Evolutionary conservation across 2,113 vertebrate genomes (phyloP).

Genomic region (Rhabdomys dilectus): DNA sequence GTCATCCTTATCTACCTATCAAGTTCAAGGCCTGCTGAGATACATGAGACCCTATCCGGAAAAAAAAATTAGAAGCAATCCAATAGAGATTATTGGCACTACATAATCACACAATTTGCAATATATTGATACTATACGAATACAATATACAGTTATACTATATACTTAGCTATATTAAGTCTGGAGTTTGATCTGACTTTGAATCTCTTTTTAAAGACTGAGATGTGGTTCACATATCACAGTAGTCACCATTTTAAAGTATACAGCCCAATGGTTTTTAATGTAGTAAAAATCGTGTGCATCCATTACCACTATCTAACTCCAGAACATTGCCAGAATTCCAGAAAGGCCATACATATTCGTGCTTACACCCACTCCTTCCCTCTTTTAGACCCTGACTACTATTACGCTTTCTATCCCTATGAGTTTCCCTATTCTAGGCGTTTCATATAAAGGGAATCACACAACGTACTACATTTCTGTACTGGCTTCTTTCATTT

Average conservation of each 20-base stretch:
- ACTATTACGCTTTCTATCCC: conserved; percentile 23
- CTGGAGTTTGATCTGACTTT: conserved; percentile 17
- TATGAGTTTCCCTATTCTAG: conserved; percentile 25
- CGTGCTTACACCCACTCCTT: background rate
- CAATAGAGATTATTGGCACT: conserved; percentile 41
- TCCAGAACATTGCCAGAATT: conserved; percentile 39
- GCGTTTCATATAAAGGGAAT: conserved; percentile 35
- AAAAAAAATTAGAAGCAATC: background rate
- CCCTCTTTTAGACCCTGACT: background rate
- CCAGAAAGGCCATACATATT: background rate
- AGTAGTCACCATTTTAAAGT: conserved; percentile 48
- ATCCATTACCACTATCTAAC: background rate
- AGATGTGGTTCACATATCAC: conserved; percentile 5
- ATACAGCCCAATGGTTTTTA: background rate
- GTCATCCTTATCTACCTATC: background rate
- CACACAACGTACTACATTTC: background rate
- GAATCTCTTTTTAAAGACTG: conserved; percentile 19
- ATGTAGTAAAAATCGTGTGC: conserved; percentile 42
- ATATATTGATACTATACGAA: background rate
- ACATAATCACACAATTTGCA: conserved; percentile 22
- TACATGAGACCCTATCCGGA: background rate
- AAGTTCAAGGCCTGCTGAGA: background rate
- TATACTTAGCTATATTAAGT: conserved; percentile 24
- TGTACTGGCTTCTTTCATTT: conserved; percentile 33
- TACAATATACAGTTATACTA: too few species aligned